Evolutionary conservation across 2,797 vertebrate genomes (phyloP), one percentile per base, ranked within the genome.

Genomic region (Chelon auratus): DNA sequence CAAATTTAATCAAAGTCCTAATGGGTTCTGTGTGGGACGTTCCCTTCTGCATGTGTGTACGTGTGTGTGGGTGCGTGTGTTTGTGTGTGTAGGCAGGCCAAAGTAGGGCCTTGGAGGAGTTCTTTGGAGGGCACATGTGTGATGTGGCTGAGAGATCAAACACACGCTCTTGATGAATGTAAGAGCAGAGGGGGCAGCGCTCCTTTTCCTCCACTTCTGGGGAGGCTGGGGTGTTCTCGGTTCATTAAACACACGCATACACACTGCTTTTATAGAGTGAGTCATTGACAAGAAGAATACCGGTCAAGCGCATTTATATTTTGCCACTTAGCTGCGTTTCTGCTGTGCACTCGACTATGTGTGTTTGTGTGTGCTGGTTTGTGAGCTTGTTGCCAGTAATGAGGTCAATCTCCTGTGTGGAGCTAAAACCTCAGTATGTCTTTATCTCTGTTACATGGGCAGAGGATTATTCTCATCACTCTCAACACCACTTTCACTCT

Each of bases 81-180:
- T 30, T 55, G 65, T 63, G 71, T 67, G 74, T 67, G 74, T 36
- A 56, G 52, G 55, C 24, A 70, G 78, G 82, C 82, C 77, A 72
- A 72, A 80, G 78, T 33, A 75, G 60, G 78, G 73, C 72, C 80
- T 81, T 75, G 15, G 66, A 88, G 83, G 82, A 62, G 82, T 85
- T 91, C 87, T 87, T 90, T 90, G 93, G 92, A 92, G 87, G 93
- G 93, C 95, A 94, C 90, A 92, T 95, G 92, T 94, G 94, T 95
- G 96, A 96, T 96, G 94, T 96, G 97, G 95, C 96, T 96, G 94
- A 96, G 92, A 97, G 97, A 98, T 98, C 97, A 98, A 98, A 97
- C 96, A 94, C 94, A 93, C 93, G 92, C 67, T 94, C 93, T 95
- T 97, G 96, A 97, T 98, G 95, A 96, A 96, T 95, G 94, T 94